Evolutionary conservation across 2,113 vertebrate genomes (phyloP), one percentile per base, ranked within the genome.

Genomic region (Burhinus oedicnemus): DNA sequence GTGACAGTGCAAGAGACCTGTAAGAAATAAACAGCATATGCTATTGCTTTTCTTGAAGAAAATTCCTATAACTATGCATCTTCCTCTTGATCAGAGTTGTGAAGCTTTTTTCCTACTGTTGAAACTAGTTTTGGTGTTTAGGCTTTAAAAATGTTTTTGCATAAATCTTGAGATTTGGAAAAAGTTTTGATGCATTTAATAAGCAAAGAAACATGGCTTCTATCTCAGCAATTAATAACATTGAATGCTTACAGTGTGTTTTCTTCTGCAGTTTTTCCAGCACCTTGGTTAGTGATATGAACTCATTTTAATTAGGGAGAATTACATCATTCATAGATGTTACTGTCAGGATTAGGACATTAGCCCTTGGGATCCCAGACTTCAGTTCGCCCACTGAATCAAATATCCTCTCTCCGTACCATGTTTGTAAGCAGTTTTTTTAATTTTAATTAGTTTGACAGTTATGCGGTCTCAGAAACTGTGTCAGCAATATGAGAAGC

Each of bases 1-100:
- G 98, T 98, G 71, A 98, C 98, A 6, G 98, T 98, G 91, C 98
- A 99, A 90, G 98, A 98, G 61, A 98, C 98, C 98, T 98, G 97
- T 20, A 87, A 87, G 51, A 97, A 97, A 95, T 69, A 95, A 96
- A 84, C 40, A 87, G 27, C 54, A 49, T 5, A 10, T 32, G 20
- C 44, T 77, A 34, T 30, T 70, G 66, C 47, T 83, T 74, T 80
- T 82, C 38, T 77, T 69, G 45, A 57, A 44, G 29, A 40, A 49
- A 68, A 84, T 57, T 51, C 4, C 18, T 80, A 29, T 66, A 94
- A 72, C 69, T 79, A 32, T 47, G 6, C 61, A 49, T 83, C 9
- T 78, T 95, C 60, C 22, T 51, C 52, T 70, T 95, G 83, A 72
- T 90, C 51, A 71, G 26, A 12, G 13, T 66, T 74, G 60, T 26